phyloP scores from a whole-genome alignment of 2,113 vertebrate genomes.

The Manacus vitellinus region DNA sequence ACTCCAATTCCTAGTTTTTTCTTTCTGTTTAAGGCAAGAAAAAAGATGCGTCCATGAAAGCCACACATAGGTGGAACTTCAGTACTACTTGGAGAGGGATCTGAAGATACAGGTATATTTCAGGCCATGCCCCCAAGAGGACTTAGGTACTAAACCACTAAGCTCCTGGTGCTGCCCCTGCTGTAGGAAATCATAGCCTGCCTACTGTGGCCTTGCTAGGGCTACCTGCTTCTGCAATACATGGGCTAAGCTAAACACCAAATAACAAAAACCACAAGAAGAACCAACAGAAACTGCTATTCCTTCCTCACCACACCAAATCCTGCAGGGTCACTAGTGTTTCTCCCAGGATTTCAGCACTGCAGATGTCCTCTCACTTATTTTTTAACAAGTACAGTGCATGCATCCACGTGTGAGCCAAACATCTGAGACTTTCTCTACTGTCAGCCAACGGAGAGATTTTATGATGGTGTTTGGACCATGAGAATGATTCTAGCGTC shows the following conservation, averaged over 20 bases:
- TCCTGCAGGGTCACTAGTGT: neutral
- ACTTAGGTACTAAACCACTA: neutral
- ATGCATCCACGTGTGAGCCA: accelerated
- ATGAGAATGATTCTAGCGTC: neutral
- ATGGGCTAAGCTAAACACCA: neutral
- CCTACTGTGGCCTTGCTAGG: neutral
- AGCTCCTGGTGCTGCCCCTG: neutral
- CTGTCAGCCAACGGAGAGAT: neutral
- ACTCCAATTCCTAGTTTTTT: neutral
- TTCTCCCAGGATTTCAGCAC: neutral
- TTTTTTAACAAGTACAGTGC: neutral
- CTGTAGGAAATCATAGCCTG: neutral
- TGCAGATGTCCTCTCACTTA: neutral
- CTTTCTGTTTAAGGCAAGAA: neutral
- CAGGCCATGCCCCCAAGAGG: neutral
- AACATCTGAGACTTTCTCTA: neutral
- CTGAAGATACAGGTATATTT: neutral
- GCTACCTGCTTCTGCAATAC: neutral
- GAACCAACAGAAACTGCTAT: neutral
- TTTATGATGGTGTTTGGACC: neutral
- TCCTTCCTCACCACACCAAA: neutral
- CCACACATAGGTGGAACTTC: neutral
- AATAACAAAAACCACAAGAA: neutral
- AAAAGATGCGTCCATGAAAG: neutral
- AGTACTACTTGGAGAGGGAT: neutral